Evolutionary conservation across 2,113 vertebrate species (phyloP).

Genomic region (Oryzias woworae): DNA sequence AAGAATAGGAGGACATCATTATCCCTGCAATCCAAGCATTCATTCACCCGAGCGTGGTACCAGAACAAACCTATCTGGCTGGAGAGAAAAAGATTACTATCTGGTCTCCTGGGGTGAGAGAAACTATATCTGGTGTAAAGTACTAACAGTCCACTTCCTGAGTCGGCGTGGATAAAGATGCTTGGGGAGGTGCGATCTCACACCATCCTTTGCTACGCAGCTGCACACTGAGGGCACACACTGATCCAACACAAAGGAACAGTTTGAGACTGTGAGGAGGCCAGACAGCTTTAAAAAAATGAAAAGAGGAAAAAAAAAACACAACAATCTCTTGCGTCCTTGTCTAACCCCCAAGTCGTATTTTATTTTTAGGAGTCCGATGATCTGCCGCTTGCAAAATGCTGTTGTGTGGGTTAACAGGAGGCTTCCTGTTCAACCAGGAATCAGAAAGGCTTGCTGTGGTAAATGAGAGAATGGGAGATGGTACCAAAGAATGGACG

Average conservation of each 20-base stretch:
- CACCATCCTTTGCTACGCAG: background rate
- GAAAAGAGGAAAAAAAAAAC: background rate
- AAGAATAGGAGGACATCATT: background rate
- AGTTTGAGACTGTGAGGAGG: conserved; percentile 22
- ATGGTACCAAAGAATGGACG: conserved; percentile 19
- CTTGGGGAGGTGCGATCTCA: conserved; percentile 23
- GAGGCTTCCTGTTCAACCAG: conserved; percentile 1
- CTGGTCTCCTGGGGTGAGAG: conserved; percentile 34
- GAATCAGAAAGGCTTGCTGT: conserved; percentile 9
- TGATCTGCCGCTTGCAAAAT: background rate
- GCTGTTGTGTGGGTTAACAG: background rate
- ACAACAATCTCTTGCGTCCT: too few relatives aligned
- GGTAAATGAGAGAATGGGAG: conserved; percentile 14
- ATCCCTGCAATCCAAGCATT: background rate
- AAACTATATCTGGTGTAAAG: conserved; percentile 53
- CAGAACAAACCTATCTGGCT: conserved; percentile 27
- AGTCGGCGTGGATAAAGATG: conserved; percentile 12
- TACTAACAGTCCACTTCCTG: conserved; percentile 30
- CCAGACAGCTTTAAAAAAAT: background rate
- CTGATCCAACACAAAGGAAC: conserved; percentile 5
- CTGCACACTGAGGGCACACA: conserved; percentile 9
- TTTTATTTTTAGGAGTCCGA: conserved; percentile 14
- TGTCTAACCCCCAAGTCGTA: background rate
- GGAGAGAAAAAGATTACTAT: conserved; percentile 27
- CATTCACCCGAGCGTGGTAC: background rate